Conservation (phyloP, 2,888 invertebrate genomes). For the Melinaea marsaeus region DNA sequence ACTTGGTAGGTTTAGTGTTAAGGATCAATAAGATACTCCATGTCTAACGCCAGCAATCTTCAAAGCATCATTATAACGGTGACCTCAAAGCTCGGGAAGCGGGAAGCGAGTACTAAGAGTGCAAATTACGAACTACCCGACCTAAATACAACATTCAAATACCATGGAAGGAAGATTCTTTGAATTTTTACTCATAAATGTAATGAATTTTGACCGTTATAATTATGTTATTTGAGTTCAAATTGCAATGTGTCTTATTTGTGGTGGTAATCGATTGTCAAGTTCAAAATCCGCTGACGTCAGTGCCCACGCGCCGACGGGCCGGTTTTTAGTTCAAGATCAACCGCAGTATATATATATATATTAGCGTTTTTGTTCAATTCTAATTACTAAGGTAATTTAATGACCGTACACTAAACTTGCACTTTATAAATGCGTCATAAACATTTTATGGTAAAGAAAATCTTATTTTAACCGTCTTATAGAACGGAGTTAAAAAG, state of each 20-base stretch:
- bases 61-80: slow-evolving; percentile 19
- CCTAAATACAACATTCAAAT: slow-evolving; percentile 16
- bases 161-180: neutral
- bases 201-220: neutral
- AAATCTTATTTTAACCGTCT: too few relatives aligned
- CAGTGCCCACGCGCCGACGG: slow-evolving; percentile 31
- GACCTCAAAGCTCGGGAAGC: slow-evolving; percentile 9
- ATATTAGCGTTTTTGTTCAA: slow-evolving; percentile 11
- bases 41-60: neutral
- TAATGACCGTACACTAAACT: neutral
- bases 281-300: slow-evolving; percentile 34
- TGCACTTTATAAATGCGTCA: too few relatives aligned
- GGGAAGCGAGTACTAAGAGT: slow-evolving; percentile 5
- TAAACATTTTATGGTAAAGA: too few relatives aligned
- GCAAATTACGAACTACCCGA: slow-evolving; percentile 9
- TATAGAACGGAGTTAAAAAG: neutral
- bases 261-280: slow-evolving; percentile 20
- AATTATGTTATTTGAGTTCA: neutral
- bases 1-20: too few relatives aligned
- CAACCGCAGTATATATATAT: slow-evolving; percentile 35
- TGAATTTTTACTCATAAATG: neutral
- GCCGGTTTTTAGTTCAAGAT: slow-evolving; percentile 70
- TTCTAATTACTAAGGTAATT: neutral
- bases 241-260: neutral
- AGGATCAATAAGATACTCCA: too few relatives aligned